These are phyloP conservation scores for Ptycholaimellus sp. DNA, from an alignment of 2,888 invertebrate genomes.

Conservation along the genomic window DNA sequence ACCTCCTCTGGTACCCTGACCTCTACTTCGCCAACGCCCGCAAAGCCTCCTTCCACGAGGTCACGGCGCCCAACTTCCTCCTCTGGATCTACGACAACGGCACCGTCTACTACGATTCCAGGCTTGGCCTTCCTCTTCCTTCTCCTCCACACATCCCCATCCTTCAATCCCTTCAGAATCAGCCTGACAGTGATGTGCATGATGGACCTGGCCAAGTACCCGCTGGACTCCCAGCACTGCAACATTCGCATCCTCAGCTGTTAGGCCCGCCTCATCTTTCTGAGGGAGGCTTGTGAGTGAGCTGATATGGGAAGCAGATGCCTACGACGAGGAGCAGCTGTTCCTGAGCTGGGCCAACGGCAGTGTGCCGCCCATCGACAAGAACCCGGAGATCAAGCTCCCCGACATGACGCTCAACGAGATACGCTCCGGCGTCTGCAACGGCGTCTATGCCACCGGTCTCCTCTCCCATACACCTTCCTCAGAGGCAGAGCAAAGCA, in stretches of 20 bases:
- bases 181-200: conserved; percentile 35
- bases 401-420: conserved; percentile 20
- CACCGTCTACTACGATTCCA: conserved; percentile 19
- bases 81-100: conserved; percentile 22
- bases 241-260: conserved; percentile 33
- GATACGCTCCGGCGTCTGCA: conserved; percentile 17
- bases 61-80: conserved; percentile 22
- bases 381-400: conserved; percentile 20
- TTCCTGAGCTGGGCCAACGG: conserved; percentile 18
- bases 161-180: conserved; percentile 21
- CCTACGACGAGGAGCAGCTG: conserved; percentile 21
- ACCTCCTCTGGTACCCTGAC: conserved; percentile 21
- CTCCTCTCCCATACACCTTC: not conserved
- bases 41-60: conserved; percentile 16
- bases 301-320: too few relatives aligned
- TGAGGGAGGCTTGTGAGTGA: too few relatives aligned
- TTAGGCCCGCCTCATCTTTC: conserved; percentile 21
- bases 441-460: conserved; percentile 23
- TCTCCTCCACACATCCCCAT: not conserved
- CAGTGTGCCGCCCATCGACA: conserved; percentile 17
- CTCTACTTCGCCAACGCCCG: conserved; percentile 20
- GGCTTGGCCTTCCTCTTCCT: not conserved
- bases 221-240: conserved; percentile 32
- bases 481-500: not conserved
- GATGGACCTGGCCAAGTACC: conserved; percentile 32